phyloP scores from a whole-genome alignment of 1,140 invertebrate species.

The Rhizoglyphus robini region DNA sequence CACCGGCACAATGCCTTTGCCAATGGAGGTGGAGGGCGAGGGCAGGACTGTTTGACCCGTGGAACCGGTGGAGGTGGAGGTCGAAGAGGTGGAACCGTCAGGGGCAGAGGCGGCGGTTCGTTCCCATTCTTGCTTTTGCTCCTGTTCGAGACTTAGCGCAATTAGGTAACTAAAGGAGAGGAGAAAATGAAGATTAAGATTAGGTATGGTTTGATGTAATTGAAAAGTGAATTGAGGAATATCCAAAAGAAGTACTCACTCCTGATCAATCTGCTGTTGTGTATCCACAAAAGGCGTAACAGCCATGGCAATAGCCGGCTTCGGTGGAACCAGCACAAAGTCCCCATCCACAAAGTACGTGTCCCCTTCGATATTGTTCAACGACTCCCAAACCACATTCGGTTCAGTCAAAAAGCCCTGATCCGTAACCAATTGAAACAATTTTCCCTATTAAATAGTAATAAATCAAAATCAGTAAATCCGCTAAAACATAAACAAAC shows the following conservation, averaged over 20 bases:
- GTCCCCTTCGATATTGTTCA: conserved; percentile 46
- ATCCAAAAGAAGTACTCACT: conserved; percentile 33
- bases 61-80: background rate
- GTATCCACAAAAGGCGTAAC: conserved; percentile 14
- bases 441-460: conserved; percentile 36
- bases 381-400: conserved; percentile 46
- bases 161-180: conserved; percentile 35
- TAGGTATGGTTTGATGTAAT: background rate
- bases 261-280: conserved; percentile 41
- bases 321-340: conserved; percentile 36
- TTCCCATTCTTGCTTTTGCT: conserved; percentile 33
- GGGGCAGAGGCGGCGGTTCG: conserved; percentile 30
- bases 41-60: background rate
- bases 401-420: conserved; percentile 45
- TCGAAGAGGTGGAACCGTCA: conserved; percentile 28
- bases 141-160: conserved; percentile 38
- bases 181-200: background rate
- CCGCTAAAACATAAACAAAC: conserved; percentile 11
- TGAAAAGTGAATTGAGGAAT: conserved; percentile 1
- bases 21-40: no score
- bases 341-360: conserved; percentile 42
- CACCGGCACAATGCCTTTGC: no score
- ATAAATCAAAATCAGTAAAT: conserved; percentile 20
- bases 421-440: conserved; percentile 47
- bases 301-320: conserved; percentile 25